Base-by-base conservation (phyloP, 2,113 vertebrate species). In the Mungos mungo region DNA sequence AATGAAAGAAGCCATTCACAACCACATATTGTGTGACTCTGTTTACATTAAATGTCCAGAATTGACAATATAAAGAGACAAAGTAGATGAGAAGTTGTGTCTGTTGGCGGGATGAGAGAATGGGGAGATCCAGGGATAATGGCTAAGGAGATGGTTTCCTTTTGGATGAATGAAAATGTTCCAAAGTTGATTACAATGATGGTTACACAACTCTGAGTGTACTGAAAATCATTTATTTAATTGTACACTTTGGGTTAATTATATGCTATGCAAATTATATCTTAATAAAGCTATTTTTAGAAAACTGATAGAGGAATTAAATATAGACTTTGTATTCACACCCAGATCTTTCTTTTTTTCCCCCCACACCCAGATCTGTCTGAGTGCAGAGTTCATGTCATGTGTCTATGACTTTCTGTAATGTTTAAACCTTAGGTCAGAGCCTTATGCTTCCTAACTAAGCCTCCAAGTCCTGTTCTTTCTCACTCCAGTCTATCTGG, bases 1-100 rank as follows among this genome's bases (percentile, higher is more conserved):
- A 68, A 8, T 65, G 68, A 95, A 95, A 90, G 35, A 90, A 94
- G 31, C 74, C 68, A 93, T 69, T 87, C 52, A 79, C 29, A 76
- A 57, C 9, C 50, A 38, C 7, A 12, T 50, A 19, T 76, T 60
- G 8, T 60, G 12, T 94, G 66, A 93, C 74, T 71, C 25, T 27
- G 14, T 23, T 79, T 84, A 54, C 79, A 25, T 41, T 88, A 72
- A 83, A 90, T 95, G 38, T 74, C 63, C 38, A 66, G 41, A 54
- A 84, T 33, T 79, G 60, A 57, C 52, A 94, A 71, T 83, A 19
- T 66, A 15, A 18, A 57, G 35, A 93, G 47, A 76, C 27, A 80
- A 91, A 92, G 45, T 66, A 86, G 60, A 52, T 69, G 60, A 31
- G 31, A 80, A 18, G 31, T 81, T 94, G 79, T 50, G 31, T 69